These are phyloP conservation scores for Athripsodes cinereus DNA, from an alignment of 2,888 invertebrate species.

Conservation along the genomic window DNA sequence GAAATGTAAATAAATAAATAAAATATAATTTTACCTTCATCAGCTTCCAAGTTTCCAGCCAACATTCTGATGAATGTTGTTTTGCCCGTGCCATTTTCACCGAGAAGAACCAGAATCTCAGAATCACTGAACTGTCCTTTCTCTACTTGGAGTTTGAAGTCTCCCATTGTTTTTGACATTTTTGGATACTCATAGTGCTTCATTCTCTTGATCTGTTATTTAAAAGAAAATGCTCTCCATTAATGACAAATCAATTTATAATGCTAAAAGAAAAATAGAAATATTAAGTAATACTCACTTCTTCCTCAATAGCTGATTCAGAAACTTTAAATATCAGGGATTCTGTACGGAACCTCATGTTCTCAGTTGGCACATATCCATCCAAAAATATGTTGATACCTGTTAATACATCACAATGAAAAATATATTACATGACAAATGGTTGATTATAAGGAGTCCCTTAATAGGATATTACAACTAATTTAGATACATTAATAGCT, in stretches of 20 bases:
- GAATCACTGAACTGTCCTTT: conserved; percentile 98
- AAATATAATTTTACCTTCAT: conserved; percentile 51
- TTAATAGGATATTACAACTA: neutral
- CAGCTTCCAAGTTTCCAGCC: conserved; percentile 91
- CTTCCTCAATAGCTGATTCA: conserved; percentile 95
- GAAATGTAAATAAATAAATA: neutral
- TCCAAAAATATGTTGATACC: conserved; percentile 98
- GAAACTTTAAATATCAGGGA: conserved; percentile 97
- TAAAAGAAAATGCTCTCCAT: neutral
- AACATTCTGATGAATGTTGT: conserved; percentile 98
- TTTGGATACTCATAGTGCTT: conserved; percentile 93
- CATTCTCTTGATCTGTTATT: conserved; percentile 74
- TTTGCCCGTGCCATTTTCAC: conserved; percentile 99
- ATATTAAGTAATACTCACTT: conserved; percentile 43
- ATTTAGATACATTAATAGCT: neutral
- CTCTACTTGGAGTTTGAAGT: conserved; percentile 72
- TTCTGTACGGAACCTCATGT: conserved; percentile 95
- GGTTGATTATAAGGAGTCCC: neutral
- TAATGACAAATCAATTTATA: neutral
- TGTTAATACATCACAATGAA: conserved; percentile 31
- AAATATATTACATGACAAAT: neutral
- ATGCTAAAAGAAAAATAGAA: neutral
- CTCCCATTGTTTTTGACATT: conserved; percentile 81
- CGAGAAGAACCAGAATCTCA: conserved; percentile 94
- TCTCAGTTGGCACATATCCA: conserved; percentile 98